Conservation (phyloP, 2,888 invertebrate genomes). For the Cryptocephalus primarius region DNA sequence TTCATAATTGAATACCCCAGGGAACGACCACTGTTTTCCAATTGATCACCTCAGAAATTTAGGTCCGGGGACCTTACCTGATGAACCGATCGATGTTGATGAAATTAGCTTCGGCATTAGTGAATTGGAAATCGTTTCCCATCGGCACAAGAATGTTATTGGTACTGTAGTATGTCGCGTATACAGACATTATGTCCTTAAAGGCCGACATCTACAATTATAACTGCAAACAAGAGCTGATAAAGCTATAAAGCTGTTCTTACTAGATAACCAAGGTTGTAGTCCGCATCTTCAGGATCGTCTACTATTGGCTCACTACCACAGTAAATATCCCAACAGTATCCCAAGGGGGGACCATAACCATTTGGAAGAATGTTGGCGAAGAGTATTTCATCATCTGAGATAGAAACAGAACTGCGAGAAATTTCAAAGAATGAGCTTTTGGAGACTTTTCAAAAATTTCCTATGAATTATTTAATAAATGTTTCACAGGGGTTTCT, state of each 20-base stretch:
- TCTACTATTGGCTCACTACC: conserved; percentile 43
- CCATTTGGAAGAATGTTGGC: too few relatives aligned
- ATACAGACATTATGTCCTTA: conserved; percentile 19
- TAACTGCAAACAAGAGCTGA: background rate
- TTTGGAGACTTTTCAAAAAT: too few relatives aligned
- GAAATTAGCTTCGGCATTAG: conserved; percentile 46
- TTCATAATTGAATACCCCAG: too few relatives aligned
- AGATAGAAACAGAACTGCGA: too few relatives aligned
- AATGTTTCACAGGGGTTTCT: too few relatives aligned
- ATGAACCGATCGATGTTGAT: conserved; percentile 47
- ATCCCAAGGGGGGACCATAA: conserved; percentile 38
- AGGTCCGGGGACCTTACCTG: conserved; percentile 19
- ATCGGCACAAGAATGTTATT: conserved; percentile 52
- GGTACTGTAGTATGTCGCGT: conserved; percentile 37
- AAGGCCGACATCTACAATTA: conserved; percentile 26
- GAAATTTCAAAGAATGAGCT: too few relatives aligned
- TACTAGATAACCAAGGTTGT: conserved; percentile 38
- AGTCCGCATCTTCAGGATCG: conserved; percentile 41
- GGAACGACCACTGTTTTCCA: too few relatives aligned
- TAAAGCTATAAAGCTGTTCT: background rate
- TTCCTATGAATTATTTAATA: too few relatives aligned
- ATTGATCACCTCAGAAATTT: too few relatives aligned
- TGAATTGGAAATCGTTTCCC: conserved; percentile 56
- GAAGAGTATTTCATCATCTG: too few relatives aligned
- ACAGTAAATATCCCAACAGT: conserved; percentile 46